These are phyloP conservation scores for Phalera bucephala DNA, from an alignment of 2,888 invertebrate species.

Conservation along the genomic window DNA sequence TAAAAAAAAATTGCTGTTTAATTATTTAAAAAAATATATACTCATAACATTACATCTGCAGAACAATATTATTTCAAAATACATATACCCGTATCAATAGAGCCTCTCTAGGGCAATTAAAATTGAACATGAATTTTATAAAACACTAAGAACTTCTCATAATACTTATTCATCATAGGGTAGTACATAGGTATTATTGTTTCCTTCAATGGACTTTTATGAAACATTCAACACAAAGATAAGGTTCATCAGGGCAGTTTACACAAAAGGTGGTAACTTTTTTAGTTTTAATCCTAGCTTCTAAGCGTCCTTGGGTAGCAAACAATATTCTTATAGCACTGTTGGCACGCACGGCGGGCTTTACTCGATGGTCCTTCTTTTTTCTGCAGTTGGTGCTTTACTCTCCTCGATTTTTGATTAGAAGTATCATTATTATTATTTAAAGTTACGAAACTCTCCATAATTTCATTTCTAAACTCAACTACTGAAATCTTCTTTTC, in stretches of 20 bases:
- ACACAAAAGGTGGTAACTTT: slow-evolving; percentile 8
- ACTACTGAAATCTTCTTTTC: slow-evolving; percentile 5
- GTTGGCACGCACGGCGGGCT: slow-evolving; percentile 1
- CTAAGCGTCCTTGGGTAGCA: slow-evolving; percentile 1
- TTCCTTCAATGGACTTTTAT: slow-evolving; percentile 4
- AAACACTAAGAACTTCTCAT: no score
- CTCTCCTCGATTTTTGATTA: slow-evolving; percentile 4
- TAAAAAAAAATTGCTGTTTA: no score
- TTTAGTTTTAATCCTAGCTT: slow-evolving; percentile 11
- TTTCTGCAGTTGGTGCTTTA: slow-evolving; percentile 8
- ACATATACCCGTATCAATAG: no score
- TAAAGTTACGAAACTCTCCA: slow-evolving; percentile 1
- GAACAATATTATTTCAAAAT: no score
- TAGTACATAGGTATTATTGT: neutral
- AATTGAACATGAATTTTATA: no score
- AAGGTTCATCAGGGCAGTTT: slow-evolving; percentile 7
- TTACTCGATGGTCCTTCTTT: slow-evolving; percentile 5
- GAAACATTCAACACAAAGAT: slow-evolving; percentile 12
- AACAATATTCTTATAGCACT: slow-evolving; percentile 8
- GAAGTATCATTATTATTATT: neutral
- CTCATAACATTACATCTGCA: no score
- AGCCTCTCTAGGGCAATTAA: no score
- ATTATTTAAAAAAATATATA: no score
- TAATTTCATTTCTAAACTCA: slow-evolving; percentile 8
- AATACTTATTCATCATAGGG: no score